Conservation (phyloP, 2,113 vertebrate genomes). For the Corvus moneduloides region DNA sequence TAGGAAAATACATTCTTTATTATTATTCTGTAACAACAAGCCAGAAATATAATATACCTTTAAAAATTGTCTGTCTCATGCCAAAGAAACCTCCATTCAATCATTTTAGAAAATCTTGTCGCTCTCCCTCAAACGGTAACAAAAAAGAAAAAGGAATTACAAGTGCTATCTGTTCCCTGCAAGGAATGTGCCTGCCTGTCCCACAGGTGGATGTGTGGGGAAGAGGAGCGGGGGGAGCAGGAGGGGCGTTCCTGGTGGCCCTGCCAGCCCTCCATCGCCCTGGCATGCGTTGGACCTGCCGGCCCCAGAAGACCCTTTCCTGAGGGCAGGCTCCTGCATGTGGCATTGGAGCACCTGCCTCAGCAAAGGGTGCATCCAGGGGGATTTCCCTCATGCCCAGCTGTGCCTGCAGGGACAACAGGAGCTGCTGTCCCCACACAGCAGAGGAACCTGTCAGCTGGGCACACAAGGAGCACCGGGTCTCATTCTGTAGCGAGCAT, state of each 20-base stretch:
- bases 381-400: neutral
- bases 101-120: conserved; percentile 65
- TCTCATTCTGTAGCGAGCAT: neutral
- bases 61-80: conserved; percentile 77
- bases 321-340: neutral
- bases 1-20: conserved; percentile 87
- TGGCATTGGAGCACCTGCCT: neutral
- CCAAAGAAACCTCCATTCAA: conserved; percentile 65
- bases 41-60: conserved; percentile 84
- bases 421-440: neutral
- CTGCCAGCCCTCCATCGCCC: neutral
- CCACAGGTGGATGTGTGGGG: neutral
- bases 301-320: neutral
- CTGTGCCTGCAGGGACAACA: neutral
- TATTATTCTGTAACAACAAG: conserved; percentile 83
- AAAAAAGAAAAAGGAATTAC: conserved; percentile 55
- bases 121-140: conserved; percentile 44
- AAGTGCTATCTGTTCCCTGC: conserved; percentile 8
- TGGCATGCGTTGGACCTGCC: neutral
- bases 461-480: neutral
- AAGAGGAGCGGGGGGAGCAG: neutral
- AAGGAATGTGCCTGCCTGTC: conserved; percentile 9
- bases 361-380: neutral
- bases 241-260: neutral
- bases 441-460: neutral